Conservation (phyloP, 2,113 vertebrate species). For the Euleptes europaea region DNA sequence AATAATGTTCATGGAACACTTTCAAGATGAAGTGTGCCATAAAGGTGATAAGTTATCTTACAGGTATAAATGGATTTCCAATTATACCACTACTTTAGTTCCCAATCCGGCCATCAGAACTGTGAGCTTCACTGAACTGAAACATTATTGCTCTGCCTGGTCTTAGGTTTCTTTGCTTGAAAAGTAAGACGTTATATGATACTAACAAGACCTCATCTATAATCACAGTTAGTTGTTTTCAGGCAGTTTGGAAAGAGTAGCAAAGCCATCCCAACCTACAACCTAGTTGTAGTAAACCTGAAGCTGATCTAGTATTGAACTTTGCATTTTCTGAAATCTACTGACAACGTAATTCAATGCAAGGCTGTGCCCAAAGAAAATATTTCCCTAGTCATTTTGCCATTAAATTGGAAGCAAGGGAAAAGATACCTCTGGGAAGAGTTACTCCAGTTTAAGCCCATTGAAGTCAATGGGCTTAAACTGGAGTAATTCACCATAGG, state of each 20-base stretch:
- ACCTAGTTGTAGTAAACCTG: neutral
- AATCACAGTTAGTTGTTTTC: neutral
- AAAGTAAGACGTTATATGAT: neutral
- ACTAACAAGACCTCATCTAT: neutral
- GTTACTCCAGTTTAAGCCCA: neutral
- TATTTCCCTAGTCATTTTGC: neutral
- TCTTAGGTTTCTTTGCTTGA: neutral
- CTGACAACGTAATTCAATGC: neutral
- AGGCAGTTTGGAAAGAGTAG: neutral
- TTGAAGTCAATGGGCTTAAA: too few species aligned
- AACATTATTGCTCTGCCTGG: neutral
- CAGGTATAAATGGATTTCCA: conserved; percentile 17
- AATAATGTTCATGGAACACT: conserved; percentile 32
- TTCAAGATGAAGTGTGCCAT: conserved; percentile 27
- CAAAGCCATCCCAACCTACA: neutral
- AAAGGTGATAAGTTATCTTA: conserved; percentile 18
- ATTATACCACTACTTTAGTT: neutral
- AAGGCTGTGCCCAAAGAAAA: neutral
- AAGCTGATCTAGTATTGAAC: neutral
- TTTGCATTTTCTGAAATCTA: neutral
- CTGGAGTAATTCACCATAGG: too few species aligned
- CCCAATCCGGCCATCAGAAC: neutral
- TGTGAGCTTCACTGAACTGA: conserved; percentile 17
- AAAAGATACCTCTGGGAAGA: neutral
- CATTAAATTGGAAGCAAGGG: neutral